Evolutionary conservation across 2,113 vertebrate species (phyloP).

Genomic region (Eurystomus gularis): DNA sequence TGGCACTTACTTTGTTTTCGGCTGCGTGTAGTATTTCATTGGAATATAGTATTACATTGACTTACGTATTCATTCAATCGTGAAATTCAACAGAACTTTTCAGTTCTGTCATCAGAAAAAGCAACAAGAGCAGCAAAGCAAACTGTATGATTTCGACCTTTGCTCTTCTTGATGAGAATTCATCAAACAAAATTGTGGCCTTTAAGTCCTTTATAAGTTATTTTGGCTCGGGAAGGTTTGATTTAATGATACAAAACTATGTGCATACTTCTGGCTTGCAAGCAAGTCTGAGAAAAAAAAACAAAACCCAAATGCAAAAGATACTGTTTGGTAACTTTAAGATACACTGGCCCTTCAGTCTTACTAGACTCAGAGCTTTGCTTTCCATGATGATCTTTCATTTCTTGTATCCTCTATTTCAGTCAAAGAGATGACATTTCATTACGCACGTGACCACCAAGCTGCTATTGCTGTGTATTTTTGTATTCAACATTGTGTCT

Average conservation of each 20-base stretch:
- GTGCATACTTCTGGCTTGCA: background rate
- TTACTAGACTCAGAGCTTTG: background rate
- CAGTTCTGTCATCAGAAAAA: slow-evolving; percentile 35
- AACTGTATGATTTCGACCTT: slow-evolving; percentile 8
- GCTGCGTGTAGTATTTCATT: slow-evolving; percentile 1
- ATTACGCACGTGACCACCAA: background rate
- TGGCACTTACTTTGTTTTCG: slow-evolving; percentile 52
- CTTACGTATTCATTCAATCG: slow-evolving; percentile 33
- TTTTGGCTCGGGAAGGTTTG: slow-evolving; percentile 8
- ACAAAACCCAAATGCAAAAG: background rate
- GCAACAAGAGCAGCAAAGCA: background rate
- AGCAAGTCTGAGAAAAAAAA: background rate
- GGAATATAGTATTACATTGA: slow-evolving; percentile 17
- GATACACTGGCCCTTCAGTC: background rate
- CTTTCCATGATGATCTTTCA: background rate
- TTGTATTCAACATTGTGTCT: background rate
- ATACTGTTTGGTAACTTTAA: background rate
- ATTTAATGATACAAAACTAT: slow-evolving; percentile 23
- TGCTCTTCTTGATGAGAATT: background rate
- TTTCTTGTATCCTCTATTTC: background rate
- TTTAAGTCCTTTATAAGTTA: background rate
- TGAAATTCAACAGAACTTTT: slow-evolving; percentile 40
- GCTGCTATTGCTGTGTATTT: background rate
- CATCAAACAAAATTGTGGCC: background rate
- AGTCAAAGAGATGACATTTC: background rate